Evolutionary conservation across 2,113 vertebrate genomes (phyloP).

Genomic region (Apeltes quadracus): DNA sequence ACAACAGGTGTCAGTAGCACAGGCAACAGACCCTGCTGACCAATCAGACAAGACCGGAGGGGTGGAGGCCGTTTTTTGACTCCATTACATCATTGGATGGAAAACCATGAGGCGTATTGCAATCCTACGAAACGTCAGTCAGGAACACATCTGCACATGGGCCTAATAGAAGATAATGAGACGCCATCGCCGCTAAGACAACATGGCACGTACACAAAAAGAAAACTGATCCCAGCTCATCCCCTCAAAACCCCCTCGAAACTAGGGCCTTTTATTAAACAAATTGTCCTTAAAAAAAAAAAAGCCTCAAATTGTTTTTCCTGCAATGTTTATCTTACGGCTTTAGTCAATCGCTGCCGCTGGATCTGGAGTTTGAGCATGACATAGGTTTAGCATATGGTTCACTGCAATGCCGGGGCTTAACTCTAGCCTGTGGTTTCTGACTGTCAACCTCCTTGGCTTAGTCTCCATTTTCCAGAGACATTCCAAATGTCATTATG

Average conservation of each 20-base stretch:
- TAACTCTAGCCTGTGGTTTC: slow-evolving; percentile 75
- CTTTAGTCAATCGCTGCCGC: slow-evolving; percentile 71
- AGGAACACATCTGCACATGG: slow-evolving; percentile 56
- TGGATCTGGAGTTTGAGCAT: slow-evolving; percentile 67
- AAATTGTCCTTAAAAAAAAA: slow-evolving; percentile 60
- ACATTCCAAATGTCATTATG: slow-evolving; percentile 76
- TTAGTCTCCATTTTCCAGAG: slow-evolving; percentile 70
- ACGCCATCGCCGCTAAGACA: slow-evolving; percentile 60
- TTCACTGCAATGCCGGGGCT: slow-evolving; percentile 75
- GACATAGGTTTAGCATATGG: slow-evolving; percentile 76
- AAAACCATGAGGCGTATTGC: slow-evolving; percentile 49
- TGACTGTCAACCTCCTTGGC: slow-evolving; percentile 74
- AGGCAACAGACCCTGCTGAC: slow-evolving; percentile 46
- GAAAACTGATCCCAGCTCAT: slow-evolving; percentile 56
- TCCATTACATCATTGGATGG: slow-evolving; percentile 44
- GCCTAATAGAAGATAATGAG: slow-evolving; percentile 70
- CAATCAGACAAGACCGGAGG: slow-evolving; percentile 44
- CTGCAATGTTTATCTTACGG: slow-evolving; percentile 76
- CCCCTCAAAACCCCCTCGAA: slow-evolving; percentile 47
- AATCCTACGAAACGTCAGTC: slow-evolving; percentile 55
- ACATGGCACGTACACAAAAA: slow-evolving; percentile 53
- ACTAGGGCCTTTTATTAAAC: slow-evolving; percentile 66
- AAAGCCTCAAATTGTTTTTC: slow-evolving; percentile 70
- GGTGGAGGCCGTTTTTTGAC: slow-evolving; percentile 43
- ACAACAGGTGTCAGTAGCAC: slow-evolving; percentile 73